Conservation (phyloP, 2,113 vertebrate species). For the Megaleporinus macrocephalus region DNA sequence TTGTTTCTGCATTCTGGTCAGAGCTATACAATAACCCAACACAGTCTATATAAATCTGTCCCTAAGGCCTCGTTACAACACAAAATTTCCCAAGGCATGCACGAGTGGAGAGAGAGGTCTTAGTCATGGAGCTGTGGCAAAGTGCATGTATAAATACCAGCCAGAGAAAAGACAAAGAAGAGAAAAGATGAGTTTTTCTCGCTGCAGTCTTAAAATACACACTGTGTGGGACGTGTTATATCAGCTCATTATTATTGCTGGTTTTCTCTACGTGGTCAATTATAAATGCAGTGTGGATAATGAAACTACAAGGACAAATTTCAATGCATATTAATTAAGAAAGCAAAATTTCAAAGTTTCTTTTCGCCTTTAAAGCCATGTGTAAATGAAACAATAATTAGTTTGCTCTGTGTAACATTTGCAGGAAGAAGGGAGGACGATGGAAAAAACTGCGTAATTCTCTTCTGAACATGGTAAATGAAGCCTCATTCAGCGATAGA, state of each 20-base stretch:
- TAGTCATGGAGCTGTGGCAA: not conserved
- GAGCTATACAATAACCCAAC: too few species aligned
- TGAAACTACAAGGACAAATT: not conserved
- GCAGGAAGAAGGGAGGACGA: too few species aligned
- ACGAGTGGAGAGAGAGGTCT: not conserved
- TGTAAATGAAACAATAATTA: not conserved
- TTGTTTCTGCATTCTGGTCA: too few species aligned
- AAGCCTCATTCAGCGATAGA: too few species aligned
- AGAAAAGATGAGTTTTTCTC: not conserved
- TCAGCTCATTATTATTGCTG: not conserved
- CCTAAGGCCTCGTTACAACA: too few species aligned
- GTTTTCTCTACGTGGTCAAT: not conserved
- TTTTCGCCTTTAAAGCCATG: not conserved
- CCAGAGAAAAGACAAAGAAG: too few species aligned
- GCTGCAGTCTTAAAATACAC: not conserved
- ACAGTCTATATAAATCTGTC: too few species aligned
- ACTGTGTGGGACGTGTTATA: not conserved
- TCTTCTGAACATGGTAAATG: too few species aligned
- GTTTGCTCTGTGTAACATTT: not conserved
- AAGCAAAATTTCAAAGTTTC: too few species aligned
- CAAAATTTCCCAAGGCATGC: too few species aligned
- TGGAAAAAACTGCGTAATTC: too few species aligned
- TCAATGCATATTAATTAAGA: too few species aligned
- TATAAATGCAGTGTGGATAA: not conserved
- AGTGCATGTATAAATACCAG: not conserved